Base-by-base conservation (phyloP, 2,888 invertebrate genomes). In the Coelopa pilipes region DNA sequence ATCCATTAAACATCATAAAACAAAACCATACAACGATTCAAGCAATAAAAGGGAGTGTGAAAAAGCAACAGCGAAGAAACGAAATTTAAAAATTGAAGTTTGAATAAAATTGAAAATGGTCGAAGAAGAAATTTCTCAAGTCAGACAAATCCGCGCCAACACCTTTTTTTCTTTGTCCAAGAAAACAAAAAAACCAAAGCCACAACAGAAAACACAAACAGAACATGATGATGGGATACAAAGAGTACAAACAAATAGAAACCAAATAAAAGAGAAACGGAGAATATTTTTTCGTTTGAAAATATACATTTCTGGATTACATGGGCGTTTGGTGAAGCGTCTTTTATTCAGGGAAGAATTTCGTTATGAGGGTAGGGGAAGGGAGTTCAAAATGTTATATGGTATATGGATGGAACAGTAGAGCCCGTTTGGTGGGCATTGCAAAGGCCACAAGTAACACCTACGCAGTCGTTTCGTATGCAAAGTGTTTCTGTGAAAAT, bases 71-170 rank as follows among this genome's bases (percentile, higher is more conserved):
- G 19, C 57, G 24, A 59, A 19, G 24, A 59, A 59, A 19, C 12
- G 21, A 21, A 21, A 59, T 59, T 19, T 53, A 24, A 0, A n/a
- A 34, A 34, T 10, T n/a, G 47, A 65, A 65, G 17, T n/a, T 65
- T 65, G n/a, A 3, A 59, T 34, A 34, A 34, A 34, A 2, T 2
- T 34, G 34, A 34, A 34, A 34, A 34, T 34, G 10, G 17, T n/a
- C 17, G 24, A 15, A 59, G 57, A 1, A 10, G 13, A 59, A 13
- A 53, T 53, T 53, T 53, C n/a, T 17, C 2, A 19, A 12, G 15
- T 17, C 13, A 45, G n/a, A 34, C 24, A 62, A 45, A 62, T 45
- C 12, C 46, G 21, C 63, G n/a, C 63, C 63, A 63, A 63, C 63
- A 46, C 63, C 46, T 63, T 17, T n/a, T 13, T 24, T 59, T 34